Evolutionary conservation across 1,140 invertebrate genomes (phyloP).

Genomic region (Yoshiicerus persimilis): DNA sequence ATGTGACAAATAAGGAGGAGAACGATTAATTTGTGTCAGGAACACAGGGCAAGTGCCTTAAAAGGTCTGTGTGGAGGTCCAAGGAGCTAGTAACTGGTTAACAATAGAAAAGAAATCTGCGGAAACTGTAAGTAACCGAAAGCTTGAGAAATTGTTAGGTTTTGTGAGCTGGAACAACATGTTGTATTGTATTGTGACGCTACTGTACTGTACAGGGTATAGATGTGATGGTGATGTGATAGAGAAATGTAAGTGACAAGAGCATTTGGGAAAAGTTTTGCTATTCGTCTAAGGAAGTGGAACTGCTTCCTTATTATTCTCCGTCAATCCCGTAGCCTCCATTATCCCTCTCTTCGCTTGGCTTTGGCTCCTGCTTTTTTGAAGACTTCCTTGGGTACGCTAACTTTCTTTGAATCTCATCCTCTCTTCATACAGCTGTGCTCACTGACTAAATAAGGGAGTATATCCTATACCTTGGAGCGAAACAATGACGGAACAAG

Average conservation of each 20-base stretch:
- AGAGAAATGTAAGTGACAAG: slow-evolving; percentile 16
- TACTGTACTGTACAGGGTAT: background rate
- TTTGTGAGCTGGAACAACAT: background rate
- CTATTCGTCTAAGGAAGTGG: slow-evolving; percentile 1
- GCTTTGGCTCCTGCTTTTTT: background rate
- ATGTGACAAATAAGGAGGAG: background rate
- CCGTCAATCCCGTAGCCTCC: background rate
- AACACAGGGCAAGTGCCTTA: background rate
- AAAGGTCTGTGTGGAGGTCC: background rate
- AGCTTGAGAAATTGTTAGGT: background rate
- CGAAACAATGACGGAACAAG: background rate
- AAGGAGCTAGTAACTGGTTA: background rate
- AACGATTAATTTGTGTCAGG: background rate
- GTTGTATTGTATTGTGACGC: background rate
- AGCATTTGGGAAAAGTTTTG: slow-evolving; percentile 8
- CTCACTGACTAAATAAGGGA: background rate
- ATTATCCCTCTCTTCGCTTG: background rate
- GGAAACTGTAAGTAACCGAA: background rate
- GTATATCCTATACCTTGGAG: background rate
- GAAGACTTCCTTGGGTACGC: background rate
- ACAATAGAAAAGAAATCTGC: background rate
- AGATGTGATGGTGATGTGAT: background rate
- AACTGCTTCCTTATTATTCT: slow-evolving; percentile 17
- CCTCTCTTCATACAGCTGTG: background rate
- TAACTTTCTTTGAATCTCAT: slow-evolving; percentile 4